Conservation (phyloP, 2,113 vertebrate genomes). For the Illadopsis cleaveri region DNA sequence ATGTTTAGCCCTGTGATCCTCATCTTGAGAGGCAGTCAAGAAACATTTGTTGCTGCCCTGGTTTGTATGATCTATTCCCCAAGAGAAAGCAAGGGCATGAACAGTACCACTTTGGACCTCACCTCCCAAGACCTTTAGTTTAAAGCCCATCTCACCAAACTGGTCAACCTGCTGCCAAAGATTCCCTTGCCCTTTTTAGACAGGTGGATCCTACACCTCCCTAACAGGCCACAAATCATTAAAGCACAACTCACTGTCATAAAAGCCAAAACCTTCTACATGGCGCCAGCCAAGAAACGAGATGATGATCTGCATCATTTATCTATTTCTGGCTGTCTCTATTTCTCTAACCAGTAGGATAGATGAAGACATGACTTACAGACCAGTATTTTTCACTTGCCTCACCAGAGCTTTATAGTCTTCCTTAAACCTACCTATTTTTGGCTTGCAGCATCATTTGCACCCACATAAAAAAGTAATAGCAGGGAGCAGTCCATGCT, state of each 20-base stretch:
- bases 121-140: neutral
- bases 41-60: neutral
- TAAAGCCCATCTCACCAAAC: neutral
- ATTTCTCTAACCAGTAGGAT: neutral
- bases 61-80: neutral
- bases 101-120: neutral
- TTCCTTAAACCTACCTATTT: neutral
- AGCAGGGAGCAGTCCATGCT: neutral
- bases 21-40: neutral
- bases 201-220: neutral
- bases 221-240: neutral
- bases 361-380: neutral
- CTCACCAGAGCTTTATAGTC: neutral
- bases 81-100: neutral
- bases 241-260: neutral
- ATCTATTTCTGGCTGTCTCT: neutral
- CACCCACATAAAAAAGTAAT: neutral
- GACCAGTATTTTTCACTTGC: neutral
- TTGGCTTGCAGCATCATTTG: neutral
- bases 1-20: neutral
- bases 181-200: neutral
- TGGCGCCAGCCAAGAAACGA: fast-evolving
- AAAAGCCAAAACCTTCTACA: neutral
- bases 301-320: neutral
- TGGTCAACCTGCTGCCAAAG: neutral